Conservation (phyloP, 92 coral and sea anemone genomes). For the Porites lobata region DNA sequence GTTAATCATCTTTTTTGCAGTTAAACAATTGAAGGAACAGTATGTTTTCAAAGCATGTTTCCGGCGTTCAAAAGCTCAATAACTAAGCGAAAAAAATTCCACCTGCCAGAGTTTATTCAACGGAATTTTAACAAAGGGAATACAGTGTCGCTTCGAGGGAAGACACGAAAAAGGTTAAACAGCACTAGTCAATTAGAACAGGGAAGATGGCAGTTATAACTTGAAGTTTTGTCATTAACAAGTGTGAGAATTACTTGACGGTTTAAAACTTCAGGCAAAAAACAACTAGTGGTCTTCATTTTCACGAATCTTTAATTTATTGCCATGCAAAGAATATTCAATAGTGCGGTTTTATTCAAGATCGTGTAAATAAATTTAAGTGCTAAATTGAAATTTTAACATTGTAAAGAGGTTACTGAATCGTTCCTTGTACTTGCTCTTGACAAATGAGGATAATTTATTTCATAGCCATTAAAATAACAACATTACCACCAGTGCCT, state of each 20-base stretch:
- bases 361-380: background rate
- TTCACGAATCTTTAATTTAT: background rate
- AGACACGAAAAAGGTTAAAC: background rate
- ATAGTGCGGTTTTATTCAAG: background rate
- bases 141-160: background rate
- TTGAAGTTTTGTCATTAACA: background rate
- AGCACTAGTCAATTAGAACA: constrained; percentile 9
- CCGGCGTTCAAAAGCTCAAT: constrained; percentile 35
- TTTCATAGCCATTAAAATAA: too few species aligned
- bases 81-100: background rate
- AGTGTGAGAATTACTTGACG: background rate
- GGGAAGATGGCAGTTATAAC: background rate
- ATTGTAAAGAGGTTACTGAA: background rate
- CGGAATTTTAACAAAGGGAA: constrained; percentile 30
- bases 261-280: background rate
- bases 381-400: background rate
- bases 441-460: too few species aligned
- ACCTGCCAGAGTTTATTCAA: constrained; percentile 42
- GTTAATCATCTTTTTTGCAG: constrained; percentile 29
- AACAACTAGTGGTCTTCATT: background rate
- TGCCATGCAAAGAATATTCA: background rate
- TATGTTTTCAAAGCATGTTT: constrained; percentile 30
- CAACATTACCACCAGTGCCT: too few species aligned
- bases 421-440: background rate
- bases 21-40: constrained; percentile 22